Percentiles rank a stretch among this genome's conserved stretches.
Evolutionary conservation across 2,888 invertebrate genomes (phyloP).

Genomic region (Adelognathus sp.): DNA sequence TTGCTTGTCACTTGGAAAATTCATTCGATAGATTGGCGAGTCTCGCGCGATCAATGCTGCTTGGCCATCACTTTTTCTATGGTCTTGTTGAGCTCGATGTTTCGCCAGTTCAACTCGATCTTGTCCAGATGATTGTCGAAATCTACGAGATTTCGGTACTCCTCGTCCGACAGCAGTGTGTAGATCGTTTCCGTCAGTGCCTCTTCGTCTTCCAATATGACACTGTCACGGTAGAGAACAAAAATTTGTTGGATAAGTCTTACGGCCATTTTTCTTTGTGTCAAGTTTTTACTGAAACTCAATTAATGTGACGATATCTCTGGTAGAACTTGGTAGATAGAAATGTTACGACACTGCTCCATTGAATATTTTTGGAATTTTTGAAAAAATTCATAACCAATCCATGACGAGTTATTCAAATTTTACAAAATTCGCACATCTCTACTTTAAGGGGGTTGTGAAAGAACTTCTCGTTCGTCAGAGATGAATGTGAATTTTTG

Average conservation of each 20-base stretch:
- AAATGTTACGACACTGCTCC: too few species aligned
- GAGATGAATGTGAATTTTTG: too few species aligned
- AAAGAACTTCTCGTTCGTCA: too few species aligned
- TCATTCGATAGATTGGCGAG: not conserved
- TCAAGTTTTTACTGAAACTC: too few species aligned
- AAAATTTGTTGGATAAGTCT: not conserved
- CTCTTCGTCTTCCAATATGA: slow-evolving; percentile 78
- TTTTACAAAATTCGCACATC: too few species aligned
- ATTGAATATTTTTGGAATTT: too few species aligned
- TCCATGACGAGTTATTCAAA: too few species aligned
- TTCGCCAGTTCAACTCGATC: slow-evolving; percentile 94
- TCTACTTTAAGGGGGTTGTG: too few species aligned
- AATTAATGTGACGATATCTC: too few species aligned
- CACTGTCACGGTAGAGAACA: slow-evolving; percentile 69
- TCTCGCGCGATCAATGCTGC: slow-evolving; percentile 52
- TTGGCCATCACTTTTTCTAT: slow-evolving; percentile 81
- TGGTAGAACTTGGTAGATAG: too few species aligned
- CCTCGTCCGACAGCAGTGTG: slow-evolving; percentile 87
- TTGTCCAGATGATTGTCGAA: slow-evolving; percentile 99
- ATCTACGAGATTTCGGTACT: slow-evolving; percentile 92
- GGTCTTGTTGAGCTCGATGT: slow-evolving; percentile 85
- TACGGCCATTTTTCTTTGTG: not conserved
- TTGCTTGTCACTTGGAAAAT: not conserved
- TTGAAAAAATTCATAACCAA: too few species aligned
- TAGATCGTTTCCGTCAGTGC: slow-evolving; percentile 86